Evolutionary conservation across 2,888 invertebrate genomes (phyloP).

Genomic region (Sthenelais limicola): DNA sequence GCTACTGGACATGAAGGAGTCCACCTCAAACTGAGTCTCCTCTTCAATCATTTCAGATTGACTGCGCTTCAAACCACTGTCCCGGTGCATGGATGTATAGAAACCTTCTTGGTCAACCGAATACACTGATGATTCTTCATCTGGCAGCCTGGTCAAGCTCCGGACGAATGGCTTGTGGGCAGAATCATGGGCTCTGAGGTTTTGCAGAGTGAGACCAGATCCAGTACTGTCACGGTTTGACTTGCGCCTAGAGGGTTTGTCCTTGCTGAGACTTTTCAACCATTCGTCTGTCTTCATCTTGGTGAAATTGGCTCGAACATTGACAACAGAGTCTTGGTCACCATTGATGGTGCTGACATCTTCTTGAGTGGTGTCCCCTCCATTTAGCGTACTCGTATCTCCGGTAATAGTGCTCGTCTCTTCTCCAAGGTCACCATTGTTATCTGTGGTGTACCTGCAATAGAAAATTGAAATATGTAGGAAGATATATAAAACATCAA

Average conservation of each 20-base stretch:
- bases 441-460: conserved; percentile 61
- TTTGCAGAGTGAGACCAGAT: conserved; percentile 42
- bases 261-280: conserved; percentile 57
- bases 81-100: conserved; percentile 97
- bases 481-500: not conserved
- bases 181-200: conserved; percentile 43
- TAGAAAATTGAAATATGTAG: conserved; percentile 17
- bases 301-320: conserved; percentile 50
- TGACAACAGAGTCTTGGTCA: conserved; percentile 50
- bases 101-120: conserved; percentile 98
- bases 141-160: conserved; percentile 47
- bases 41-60: conserved; percentile 46
- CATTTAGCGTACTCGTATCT: conserved; percentile 48
- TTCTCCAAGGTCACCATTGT: conserved; percentile 59
- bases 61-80: conserved; percentile 82
- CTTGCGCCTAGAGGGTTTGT: conserved; percentile 11
- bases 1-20: conserved; percentile 14
- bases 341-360: conserved; percentile 27
- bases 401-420: conserved; percentile 57
- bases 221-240: conserved; percentile 5
- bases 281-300: conserved; percentile 61
- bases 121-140: conserved; percentile 82
- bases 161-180: conserved; percentile 33
- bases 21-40: conserved; percentile 14
- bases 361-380: conserved; percentile 8